phyloP scores from a whole-genome alignment of 2,113 vertebrate genomes.

The Chloropsis cyanopogon region DNA sequence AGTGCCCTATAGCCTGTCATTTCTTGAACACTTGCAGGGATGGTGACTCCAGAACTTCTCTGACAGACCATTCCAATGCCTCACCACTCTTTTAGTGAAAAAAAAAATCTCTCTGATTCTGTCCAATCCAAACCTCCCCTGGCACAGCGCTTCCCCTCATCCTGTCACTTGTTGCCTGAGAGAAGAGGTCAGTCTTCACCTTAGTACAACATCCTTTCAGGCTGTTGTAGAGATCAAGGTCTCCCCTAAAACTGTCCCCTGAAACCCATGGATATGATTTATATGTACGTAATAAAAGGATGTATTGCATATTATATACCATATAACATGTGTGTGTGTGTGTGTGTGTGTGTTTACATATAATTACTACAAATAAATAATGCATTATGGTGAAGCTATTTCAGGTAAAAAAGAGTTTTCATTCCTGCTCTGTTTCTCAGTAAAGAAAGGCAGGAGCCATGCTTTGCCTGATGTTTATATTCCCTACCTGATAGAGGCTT shows the following conservation, averaged over 20 bases:
- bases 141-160: neutral
- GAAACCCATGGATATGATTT: neutral
- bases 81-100: neutral
- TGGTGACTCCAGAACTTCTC: neutral
- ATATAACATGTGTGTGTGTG: rapidly evolving
- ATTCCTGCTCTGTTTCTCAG: neutral
- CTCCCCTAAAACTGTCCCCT: neutral
- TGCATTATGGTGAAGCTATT: neutral
- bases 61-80: rapidly evolving
- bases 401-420: neutral
- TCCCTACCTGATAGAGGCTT: neutral
- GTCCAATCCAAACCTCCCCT: neutral
- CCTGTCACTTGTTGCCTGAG: neutral
- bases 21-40: neutral
- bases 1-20: too few relatives aligned
- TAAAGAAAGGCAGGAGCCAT: neutral
- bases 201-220: neutral
- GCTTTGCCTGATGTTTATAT: neutral
- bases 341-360: neutral
- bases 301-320: neutral
- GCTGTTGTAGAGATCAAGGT: neutral
- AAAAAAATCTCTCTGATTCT: neutral
- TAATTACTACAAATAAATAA: neutral
- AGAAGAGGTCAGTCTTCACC: neutral
- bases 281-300: neutral